Conservation (phyloP, 2,113 vertebrate species). For the Poeciliopsis prolifica region DNA sequence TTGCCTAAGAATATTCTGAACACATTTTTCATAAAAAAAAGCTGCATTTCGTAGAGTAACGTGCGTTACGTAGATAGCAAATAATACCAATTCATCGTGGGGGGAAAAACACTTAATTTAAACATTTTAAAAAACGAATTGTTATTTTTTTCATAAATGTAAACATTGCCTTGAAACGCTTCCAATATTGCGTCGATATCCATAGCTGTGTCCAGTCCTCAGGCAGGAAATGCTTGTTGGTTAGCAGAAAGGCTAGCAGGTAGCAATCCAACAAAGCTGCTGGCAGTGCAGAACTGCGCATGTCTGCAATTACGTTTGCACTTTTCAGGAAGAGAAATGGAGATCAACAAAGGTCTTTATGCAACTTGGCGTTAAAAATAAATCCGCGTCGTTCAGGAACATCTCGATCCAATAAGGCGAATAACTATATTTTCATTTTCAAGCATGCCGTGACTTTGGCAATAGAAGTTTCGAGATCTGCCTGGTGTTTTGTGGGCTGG, state of each 20-base stretch:
- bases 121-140: background rate
- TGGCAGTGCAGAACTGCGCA: constrained; percentile 49
- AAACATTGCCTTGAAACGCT: constrained; percentile 86
- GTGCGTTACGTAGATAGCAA: constrained; percentile 49
- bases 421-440: background rate
- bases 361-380: background rate
- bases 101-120: background rate
- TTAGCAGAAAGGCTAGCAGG: constrained; percentile 68
- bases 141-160: constrained; percentile 15
- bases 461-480: constrained; percentile 19
- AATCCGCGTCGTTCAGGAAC: background rate
- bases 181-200: constrained; percentile 89
- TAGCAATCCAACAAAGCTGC: constrained; percentile 64
- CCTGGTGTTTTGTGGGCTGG: constrained; percentile 22
- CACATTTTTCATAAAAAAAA: constrained; percentile 9
- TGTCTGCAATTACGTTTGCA: constrained; percentile 35
- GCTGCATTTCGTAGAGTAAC: constrained; percentile 41
- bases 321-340: constrained; percentile 53
- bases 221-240: constrained; percentile 73
- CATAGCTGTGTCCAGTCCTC: constrained; percentile 80
- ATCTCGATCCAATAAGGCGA: rapidly evolving
- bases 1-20: background rate
- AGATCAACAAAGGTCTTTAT: constrained; percentile 22
- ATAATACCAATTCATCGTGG: constrained; percentile 1
- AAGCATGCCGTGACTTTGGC: background rate